A percentile compares a stretch with the other conserved stretches of the same genome.
phyloP scores from a whole-genome alignment of 2,888 invertebrate genomes.

The Axea sp. region DNA sequence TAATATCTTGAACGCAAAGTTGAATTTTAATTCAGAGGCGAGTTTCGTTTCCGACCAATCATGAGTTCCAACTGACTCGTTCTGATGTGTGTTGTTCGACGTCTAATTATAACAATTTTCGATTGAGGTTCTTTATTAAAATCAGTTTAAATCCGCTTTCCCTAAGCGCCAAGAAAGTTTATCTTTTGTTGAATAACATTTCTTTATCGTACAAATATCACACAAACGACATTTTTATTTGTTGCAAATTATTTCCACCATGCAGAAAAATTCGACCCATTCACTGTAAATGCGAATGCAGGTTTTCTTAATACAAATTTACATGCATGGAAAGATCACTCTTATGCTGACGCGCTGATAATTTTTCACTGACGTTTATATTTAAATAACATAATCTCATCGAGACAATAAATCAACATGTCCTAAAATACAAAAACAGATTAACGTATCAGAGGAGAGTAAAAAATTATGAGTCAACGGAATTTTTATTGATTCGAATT shows the following conservation, averaged over 20 bases:
- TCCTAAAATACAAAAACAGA: constrained; percentile 23
- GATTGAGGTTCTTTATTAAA: too few relatives aligned
- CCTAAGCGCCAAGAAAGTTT: too few relatives aligned
- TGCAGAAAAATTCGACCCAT: too few relatives aligned
- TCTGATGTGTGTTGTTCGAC: too few relatives aligned
- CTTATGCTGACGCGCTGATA: constrained; percentile 21
- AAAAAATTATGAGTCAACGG: constrained; percentile 22
- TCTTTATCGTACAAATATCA: constrained; percentile 13
- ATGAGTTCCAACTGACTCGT: too few relatives aligned
- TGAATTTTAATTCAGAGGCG: too few relatives aligned
- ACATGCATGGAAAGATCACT: constrained; percentile 15
- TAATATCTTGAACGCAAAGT: too few relatives aligned
- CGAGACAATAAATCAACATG: constrained; percentile 20
- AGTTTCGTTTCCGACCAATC: too few relatives aligned
- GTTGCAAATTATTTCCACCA: constrained; percentile 23
- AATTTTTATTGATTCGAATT: constrained; percentile 21
- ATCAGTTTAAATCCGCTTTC: too few relatives aligned
- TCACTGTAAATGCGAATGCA: constrained; percentile 7
- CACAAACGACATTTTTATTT: constrained; percentile 4
- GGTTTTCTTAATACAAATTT: constrained; percentile 41
- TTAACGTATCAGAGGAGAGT: constrained; percentile 2
- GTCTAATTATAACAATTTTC: too few relatives aligned
- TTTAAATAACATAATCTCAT: constrained; percentile 26
- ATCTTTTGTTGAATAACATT: too few relatives aligned
- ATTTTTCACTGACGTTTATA: constrained; percentile 28